Evolutionary conservation across 2,797 vertebrate genomes (phyloP), one percentile per base, ranked within the genome.

Genomic region (Apogon talboti): DNA sequence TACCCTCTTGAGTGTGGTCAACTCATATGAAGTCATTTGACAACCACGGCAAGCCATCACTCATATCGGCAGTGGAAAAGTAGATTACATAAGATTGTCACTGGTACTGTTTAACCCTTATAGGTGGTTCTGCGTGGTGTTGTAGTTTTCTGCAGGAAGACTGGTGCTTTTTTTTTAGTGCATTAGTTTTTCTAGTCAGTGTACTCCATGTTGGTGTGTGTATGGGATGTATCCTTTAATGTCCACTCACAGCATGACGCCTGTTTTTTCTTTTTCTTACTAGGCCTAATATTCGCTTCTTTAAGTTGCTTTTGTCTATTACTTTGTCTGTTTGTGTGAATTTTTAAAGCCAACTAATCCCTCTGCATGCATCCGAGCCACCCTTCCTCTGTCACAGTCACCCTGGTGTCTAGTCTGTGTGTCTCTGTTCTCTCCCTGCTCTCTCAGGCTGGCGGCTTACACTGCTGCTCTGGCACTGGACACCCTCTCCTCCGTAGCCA

Each of bases 401-500:
- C 81, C 84, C 79, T 83, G 81, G 94, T 95, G 95, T 96, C 94
- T 94, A 86, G 93, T 96, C 94, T 95, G 77, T 92, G 90, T 94
- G 91, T 91, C 89, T 92, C 93, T 92, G 90, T 94, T 94, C 95
- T 94, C 95, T 96, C 94, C 92, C 79, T 89, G 86, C 87, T 92
- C 92, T 93, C 93, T 85, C 95, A 98, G 97, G 96, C 97, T 95
- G 93, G 95, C 95, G 75, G 93, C 95, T 48, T 94, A 95, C 86
- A 95, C 94, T 8, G 91, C 95, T 83, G 94, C 95, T 83, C 94
- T 95, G 79, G 95, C 96, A 52, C 95, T 96, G 95, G 97, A 98
- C 94, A 94, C 97, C 93, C 95, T 97, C 94, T 96, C 97, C 87
- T 98, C 98, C 72, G 90, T 96, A 90, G 96, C 96, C 90, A 96